Evolutionary conservation across 2,888 invertebrate species (phyloP), one percentile per base, ranked within the genome.

Genomic region (Galerucella calmariensis): DNA sequence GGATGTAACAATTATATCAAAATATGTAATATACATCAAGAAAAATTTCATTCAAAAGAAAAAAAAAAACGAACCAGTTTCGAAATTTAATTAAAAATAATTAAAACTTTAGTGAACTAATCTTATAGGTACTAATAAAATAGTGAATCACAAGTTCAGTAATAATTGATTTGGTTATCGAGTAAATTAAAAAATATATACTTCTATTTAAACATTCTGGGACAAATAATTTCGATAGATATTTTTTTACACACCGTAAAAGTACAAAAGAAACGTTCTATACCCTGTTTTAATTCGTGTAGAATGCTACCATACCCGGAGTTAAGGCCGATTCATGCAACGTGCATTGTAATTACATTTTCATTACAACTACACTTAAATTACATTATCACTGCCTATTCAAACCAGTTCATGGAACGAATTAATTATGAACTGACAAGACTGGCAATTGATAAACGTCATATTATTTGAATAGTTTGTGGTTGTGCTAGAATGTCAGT

Each of bases 181-280:
- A 59, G 59, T 59, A 66, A 72, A 72, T 66, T 46, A 72, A 70
- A 69, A 69, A 72, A 56, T 56, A 51, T 53, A 48, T 46, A 58
- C 62, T 65, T 58, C 53, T 70, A 63, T 70, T 65, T 46, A 70
- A 71, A 71, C 65, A 66, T 71, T 71, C 71, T 71, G 71, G 71
- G 71, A 71, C 71, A 65, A 72, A 59, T 66, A 46, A 59, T 66
- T 66, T 72, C 58, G 27, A 59, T 51, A 8, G 56, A 44, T 16
- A 20, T 63, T n/a, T 63, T 20, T 56, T 46, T 71, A 51, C 71
- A 72, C 72, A 59, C 59, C 16, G 66, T 46, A 72, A 72, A 71
- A 56, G 59, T 72, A 72, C 53, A 58, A 41, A 44, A 72, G 14
- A 59, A 44, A 69, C 27, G 27, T 69, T 62, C 59, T 72, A 66